Evolutionary conservation across 2,797 vertebrate genomes (phyloP), one percentile per base, ranked within the genome.

Genomic region (Gephyroberyx darwinii): DNA sequence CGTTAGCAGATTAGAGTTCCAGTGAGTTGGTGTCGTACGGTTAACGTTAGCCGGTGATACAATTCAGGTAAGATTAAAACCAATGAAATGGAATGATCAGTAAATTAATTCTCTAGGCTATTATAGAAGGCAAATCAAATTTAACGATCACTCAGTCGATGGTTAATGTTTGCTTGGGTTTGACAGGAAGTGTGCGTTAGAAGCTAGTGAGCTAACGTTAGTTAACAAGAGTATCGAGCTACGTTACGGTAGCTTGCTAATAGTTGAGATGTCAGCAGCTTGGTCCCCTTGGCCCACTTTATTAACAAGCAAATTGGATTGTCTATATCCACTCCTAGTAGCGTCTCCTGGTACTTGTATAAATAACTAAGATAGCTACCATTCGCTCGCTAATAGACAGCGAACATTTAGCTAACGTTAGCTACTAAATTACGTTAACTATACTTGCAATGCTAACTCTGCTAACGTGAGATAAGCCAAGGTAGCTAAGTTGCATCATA

Each of bases 11-110:
- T 83, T 75, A 83, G 3, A 37, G 64, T 17, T 35, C 2, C 64
- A 0, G 17, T 30, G 5, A 56, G 41, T 22, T 5, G 66, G 57
- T 17, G 39, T 7, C 20, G 13, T 60, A 45, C 19, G 19, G 0
- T 14, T 5, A 6, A 52, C 50, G 41, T 8, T 30, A 26, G 0
- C 5, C 53, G 52, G 47, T 9, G 16, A 8, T 45, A 60, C 1
- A 66, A 14, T 37, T 5, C 20, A 83, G 85, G 90, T 89, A 82
- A 83, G 78, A 14, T 2, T 0, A 9, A 47, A 20, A 26, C 1
- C 0, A 37, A 1, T 5, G 2, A 7, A 13, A 33, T 0, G 1
- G 3, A 13, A 0, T 0, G 9, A 4, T 14, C 13, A 0, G 3
- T 12, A 6, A 26, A 2, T 8, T 59, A n/a, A 35, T 4, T 9